phyloP scores from a whole-genome alignment of 2,888 invertebrate genomes.

The Dasypolia templi region DNA sequence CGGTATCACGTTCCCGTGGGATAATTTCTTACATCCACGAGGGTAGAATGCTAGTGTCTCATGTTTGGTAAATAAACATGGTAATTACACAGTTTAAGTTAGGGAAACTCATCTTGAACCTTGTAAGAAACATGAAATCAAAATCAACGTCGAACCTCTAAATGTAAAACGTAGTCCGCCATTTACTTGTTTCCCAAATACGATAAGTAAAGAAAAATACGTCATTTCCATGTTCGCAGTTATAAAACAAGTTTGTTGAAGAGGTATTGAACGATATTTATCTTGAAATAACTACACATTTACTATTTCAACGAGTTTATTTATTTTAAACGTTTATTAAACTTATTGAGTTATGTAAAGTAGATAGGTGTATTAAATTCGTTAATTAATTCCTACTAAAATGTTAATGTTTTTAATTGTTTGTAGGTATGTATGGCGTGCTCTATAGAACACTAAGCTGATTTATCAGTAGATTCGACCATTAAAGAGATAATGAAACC shows the following conservation, averaged over 20 bases:
- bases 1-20: too few species aligned
- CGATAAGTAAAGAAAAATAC: background rate
- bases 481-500: slow-evolving; percentile 8
- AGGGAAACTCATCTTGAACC: too few species aligned
- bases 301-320: background rate
- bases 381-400: background rate
- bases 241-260: background rate
- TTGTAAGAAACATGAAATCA: background rate
- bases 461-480: background rate
- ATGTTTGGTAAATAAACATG: background rate
- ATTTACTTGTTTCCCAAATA: background rate
- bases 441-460: background rate
- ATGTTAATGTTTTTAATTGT: background rate
- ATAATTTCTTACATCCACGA: too few species aligned
- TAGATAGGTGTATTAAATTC: background rate
- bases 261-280: background rate
- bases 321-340: slow-evolving; percentile 7
- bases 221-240: background rate
- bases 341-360: slow-evolving; percentile 2
- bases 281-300: background rate
- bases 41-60: too few species aligned
- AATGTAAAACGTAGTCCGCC: background rate
- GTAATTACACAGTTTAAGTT: background rate
- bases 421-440: background rate
- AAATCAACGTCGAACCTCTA: background rate